These are phyloP conservation scores for Megamerina dolium DNA, from an alignment of 2,888 invertebrate species.

Conservation along the genomic window DNA sequence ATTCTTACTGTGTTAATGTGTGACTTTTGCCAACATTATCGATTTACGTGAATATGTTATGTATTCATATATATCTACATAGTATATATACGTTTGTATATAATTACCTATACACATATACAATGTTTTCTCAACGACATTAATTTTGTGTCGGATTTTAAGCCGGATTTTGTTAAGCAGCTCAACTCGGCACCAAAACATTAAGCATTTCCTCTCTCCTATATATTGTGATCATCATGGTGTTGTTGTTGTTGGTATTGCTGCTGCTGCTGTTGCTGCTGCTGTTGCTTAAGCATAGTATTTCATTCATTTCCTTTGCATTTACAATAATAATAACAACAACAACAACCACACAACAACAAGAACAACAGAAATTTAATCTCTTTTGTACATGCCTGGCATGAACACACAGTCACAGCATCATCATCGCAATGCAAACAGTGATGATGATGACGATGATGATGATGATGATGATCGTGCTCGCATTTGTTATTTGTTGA, in stretches of 20 bases:
- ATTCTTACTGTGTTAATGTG: slow-evolving; percentile 31
- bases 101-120: too few species aligned
- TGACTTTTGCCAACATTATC: slow-evolving; percentile 42
- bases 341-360: too few species aligned
- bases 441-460: slow-evolving; percentile 1
- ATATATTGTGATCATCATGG: not conserved
- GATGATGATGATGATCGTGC: slow-evolving; percentile 13
- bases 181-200: slow-evolving; percentile 34
- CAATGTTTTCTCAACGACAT: slow-evolving; percentile 42
- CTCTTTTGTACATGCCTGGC: slow-evolving; percentile 42
- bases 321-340: too few species aligned
- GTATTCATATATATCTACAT: too few species aligned
- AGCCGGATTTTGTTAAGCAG: slow-evolving; percentile 51
- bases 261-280: not conserved
- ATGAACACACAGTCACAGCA: too few species aligned
- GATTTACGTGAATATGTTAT: too few species aligned
- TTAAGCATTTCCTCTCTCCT: slow-evolving; percentile 14
- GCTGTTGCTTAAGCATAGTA: not conserved
- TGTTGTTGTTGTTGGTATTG: not conserved
- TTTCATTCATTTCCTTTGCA: slow-evolving; percentile 35
- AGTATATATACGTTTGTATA: too few species aligned
- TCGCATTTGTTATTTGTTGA: too few species aligned
- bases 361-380: too few species aligned
- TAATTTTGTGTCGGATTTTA: slow-evolving; percentile 47
- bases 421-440: slow-evolving; percentile 5